These are phyloP conservation scores for Pseudomyrmex sp. DNA, from an alignment of 1,140 invertebrate genomes.

Conservation along the genomic window DNA sequence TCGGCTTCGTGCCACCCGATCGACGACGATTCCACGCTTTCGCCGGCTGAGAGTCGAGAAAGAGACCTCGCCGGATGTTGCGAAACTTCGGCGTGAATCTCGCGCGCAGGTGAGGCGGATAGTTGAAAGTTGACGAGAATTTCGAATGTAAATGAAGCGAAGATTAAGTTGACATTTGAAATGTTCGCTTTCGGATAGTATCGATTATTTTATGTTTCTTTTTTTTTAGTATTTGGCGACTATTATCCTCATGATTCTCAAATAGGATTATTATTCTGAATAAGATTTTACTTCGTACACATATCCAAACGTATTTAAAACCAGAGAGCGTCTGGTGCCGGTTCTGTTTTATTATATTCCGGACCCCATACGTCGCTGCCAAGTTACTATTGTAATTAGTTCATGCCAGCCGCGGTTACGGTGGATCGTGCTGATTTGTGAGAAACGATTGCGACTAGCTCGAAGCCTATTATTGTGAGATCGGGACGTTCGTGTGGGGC, in stretches of 20 bases:
- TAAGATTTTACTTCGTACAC: background rate
- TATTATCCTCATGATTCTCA: background rate
- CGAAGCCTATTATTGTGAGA: conserved; percentile 55
- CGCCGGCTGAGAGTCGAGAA: conserved; percentile 12
- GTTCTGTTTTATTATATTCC: conserved; percentile 23
- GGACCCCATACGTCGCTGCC: conserved; percentile 48
- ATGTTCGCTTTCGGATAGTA: background rate
- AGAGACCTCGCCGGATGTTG: conserved; percentile 46
- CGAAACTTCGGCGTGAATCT: conserved; percentile 22
- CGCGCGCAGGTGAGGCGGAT: background rate
- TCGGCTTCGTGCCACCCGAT: conserved; percentile 30
- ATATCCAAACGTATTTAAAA: background rate
- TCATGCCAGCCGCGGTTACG: conserved; percentile 2
- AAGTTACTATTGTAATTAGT: conserved; percentile 54
- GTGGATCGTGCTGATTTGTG: conserved; percentile 35
- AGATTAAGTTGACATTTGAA: background rate
- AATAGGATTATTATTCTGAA: background rate
- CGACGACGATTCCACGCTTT: conserved; percentile 60
- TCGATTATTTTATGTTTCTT: background rate
- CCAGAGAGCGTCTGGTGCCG: background rate
- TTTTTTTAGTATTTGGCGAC: background rate
- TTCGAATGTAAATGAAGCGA: conserved; percentile 12
- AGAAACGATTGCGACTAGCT: conserved; percentile 45
- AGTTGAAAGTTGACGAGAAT: background rate
- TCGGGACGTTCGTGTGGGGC: conserved; percentile 11